Conservation (phyloP, 2,113 vertebrate species). For the Sander vitreus region DNA sequence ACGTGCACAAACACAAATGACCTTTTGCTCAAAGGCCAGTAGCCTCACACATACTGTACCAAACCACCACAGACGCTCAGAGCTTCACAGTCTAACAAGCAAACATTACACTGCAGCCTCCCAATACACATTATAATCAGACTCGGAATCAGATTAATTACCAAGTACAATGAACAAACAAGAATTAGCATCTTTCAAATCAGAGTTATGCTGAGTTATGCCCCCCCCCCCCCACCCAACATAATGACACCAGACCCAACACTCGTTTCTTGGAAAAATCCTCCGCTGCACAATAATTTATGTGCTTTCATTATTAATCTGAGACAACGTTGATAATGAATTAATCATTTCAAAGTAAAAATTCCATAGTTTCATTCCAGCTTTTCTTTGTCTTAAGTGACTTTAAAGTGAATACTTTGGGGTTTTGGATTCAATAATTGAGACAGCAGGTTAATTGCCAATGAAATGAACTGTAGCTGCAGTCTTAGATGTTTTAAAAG, state of each 20-base stretch:
- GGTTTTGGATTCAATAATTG: neutral
- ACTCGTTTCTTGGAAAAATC: too few relatives aligned
- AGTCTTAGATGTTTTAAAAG: neutral
- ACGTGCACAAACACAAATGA: constrained; percentile 49
- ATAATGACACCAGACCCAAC: neutral
- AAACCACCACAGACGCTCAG: constrained; percentile 20
- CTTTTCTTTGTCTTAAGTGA: neutral
- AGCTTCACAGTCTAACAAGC: constrained; percentile 45
- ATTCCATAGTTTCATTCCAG: neutral
- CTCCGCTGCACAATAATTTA: neutral
- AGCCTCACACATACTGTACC: constrained; percentile 37
- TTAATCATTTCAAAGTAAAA: neutral
- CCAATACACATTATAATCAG: constrained; percentile 19
- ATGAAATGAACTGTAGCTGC: neutral
- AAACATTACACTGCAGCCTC: constrained; percentile 34
- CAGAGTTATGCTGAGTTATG: neutral
- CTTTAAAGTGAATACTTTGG: neutral
- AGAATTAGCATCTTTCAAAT: constrained; percentile 7
- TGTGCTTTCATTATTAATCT: neutral
- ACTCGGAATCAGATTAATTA: constrained; percentile 30
- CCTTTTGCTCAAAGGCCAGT: constrained; percentile 66
- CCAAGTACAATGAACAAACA: constrained; percentile 10
- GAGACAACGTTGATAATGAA: neutral
- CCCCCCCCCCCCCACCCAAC: neutral
- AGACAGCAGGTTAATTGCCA: neutral